Base-by-base conservation (phyloP, 2,113 vertebrate species). In the Brachyhypopomus gauderio region DNA sequence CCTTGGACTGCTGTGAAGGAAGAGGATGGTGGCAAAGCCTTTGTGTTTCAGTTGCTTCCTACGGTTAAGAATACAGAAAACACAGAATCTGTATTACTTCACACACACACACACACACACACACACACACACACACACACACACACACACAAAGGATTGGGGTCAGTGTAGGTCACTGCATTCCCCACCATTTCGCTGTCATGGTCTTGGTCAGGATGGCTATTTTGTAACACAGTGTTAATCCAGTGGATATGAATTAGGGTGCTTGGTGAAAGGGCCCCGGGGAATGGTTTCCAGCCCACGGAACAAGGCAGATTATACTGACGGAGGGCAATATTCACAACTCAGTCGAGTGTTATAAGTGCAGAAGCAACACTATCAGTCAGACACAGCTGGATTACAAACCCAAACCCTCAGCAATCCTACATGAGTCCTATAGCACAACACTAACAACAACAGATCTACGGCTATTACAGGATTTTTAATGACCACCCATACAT, bases 191-290 rank as follows among this genome's bases (percentile, higher is more conserved):
- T 84, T 59, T 91, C 88, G 64, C 83, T 79, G 79, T 84, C 81
- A 23, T 34, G 74, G 82, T 76, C n/a, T 41, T 41, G 69, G 58
- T 80, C 25, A 22, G 72, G 41, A 62, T 55, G 41, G 63, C 17
- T 17, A 84, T 69, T 87, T 87, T 80, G 87, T 87, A 87, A 87
- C 85, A 84, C 81, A 87, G 83, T 48, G 78, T 84, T 94, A 92
- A 90, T 92, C 89, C 85, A 88, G 74, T 5, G 87, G 84, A 90
- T 88, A 94, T 91, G 90, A 94, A 95, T 87, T 84, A 91, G 87
- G 80, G 87, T 78, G 70, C 90, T 86, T 88, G 84, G 55, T 85
- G 79, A 86, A 74, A 41, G 48, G 84, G 87, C 92, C 81, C 77
- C 17, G 60, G 88, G 89, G 91, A 94, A 90, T 58, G 75, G 88